These are phyloP conservation scores for Plebejus argus DNA, from an alignment of 2,888 invertebrate genomes.

Conservation along the genomic window DNA sequence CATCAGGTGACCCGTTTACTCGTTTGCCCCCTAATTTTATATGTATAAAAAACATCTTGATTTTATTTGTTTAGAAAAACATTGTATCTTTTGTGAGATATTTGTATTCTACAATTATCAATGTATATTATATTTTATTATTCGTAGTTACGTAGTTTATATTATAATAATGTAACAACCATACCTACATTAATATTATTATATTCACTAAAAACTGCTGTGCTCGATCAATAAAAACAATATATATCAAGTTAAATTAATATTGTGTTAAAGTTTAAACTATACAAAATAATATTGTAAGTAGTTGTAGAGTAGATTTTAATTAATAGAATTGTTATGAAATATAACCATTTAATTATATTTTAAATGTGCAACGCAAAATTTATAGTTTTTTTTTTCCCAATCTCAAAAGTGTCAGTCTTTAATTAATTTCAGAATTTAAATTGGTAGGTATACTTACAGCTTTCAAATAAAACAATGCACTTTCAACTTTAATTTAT, in stretches of 20 bases:
- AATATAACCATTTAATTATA: constrained; percentile 23
- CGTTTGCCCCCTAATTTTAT: no score
- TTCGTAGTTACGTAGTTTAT: not conserved
- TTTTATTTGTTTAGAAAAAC: no score
- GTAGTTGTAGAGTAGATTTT: constrained; percentile 19
- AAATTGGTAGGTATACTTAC: no score
- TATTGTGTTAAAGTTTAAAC: not conserved
- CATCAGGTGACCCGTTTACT: no score
- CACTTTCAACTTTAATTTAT: not conserved
- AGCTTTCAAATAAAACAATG: not conserved
- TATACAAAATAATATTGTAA: not conserved
- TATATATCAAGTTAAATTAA: constrained; percentile 17
- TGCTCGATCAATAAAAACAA: constrained; percentile 67
- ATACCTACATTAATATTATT: constrained; percentile 3
- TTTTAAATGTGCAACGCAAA: constrained; percentile 6
- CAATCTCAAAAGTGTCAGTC: not conserved
- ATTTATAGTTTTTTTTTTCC: not conserved
- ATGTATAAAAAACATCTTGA: no score
- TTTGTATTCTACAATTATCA: not conserved
- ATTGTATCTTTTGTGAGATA: no score
- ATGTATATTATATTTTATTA: not conserved
- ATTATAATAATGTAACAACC: not conserved
- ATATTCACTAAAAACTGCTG: constrained; percentile 57
- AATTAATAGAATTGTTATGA: not conserved
- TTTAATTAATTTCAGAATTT: no score